phyloP scores from a whole-genome alignment of 2,797 vertebrate genomes.

The Gobio occitaniae region DNA sequence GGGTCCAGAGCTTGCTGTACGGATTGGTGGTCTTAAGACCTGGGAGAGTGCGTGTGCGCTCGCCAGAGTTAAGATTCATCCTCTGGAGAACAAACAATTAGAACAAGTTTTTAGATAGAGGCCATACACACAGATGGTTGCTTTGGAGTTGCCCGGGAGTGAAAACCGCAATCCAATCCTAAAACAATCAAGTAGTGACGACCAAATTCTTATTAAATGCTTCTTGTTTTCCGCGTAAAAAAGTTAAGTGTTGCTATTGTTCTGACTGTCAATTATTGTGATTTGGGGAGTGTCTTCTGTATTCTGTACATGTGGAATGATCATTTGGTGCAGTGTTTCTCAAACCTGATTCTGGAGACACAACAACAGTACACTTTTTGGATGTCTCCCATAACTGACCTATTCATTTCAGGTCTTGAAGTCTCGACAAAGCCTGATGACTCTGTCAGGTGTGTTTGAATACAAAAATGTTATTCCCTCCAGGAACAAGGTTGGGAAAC shows the following conservation, averaged over 20 bases:
- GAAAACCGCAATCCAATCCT: neutral
- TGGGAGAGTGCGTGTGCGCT: constrained; percentile 83
- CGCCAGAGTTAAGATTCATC: constrained; percentile 82
- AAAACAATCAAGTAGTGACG: neutral
- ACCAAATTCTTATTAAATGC: neutral
- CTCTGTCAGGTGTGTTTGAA: neutral
- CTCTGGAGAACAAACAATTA: constrained; percentile 75
- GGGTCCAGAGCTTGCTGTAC: constrained; percentile 88
- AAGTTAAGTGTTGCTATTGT: neutral
- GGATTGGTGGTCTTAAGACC: constrained; percentile 84
- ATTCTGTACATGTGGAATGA: neutral
- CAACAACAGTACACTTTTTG: neutral
- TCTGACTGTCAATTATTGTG: neutral
- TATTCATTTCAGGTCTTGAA: neutral
- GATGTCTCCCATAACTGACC: neutral
- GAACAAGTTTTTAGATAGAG: neutral
- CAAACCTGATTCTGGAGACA: neutral
- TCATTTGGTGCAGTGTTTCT: neutral
- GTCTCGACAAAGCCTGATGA: neutral
- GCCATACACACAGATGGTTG: neutral
- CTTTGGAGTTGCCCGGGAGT: neutral
- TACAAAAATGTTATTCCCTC: neutral
- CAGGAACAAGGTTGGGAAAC: neutral
- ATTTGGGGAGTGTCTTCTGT: neutral
- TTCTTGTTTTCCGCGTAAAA: neutral